These are phyloP conservation scores for Sebastes umbrosus DNA, from an alignment of 2,797 vertebrate genomes.

Conservation along the genomic window DNA sequence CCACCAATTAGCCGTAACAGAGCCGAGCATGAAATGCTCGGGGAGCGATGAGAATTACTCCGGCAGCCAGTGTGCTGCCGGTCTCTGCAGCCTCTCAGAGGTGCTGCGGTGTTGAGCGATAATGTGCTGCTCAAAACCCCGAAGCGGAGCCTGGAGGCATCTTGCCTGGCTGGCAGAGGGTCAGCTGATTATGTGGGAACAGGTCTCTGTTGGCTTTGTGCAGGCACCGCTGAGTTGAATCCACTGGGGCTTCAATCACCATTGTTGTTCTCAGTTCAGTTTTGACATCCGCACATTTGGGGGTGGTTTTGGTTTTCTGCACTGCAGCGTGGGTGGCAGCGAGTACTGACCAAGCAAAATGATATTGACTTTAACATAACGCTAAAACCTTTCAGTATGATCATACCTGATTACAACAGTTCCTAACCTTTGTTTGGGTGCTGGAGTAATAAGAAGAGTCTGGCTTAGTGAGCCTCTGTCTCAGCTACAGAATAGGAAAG, in stretches of 20 bases:
- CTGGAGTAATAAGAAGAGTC: background rate
- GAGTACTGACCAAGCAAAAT: background rate
- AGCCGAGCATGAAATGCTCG: conserved; percentile 59
- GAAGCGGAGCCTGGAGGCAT: conserved; percentile 47
- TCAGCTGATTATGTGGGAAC: conserved; percentile 63
- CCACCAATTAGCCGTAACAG: conserved; percentile 79
- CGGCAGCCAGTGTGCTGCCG: conserved; percentile 21
- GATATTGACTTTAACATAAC: background rate
- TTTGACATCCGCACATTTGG: conserved; percentile 53
- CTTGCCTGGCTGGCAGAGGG: conserved; percentile 63
- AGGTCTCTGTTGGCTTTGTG: conserved; percentile 51
- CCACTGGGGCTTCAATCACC: conserved; percentile 32
- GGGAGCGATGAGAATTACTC: conserved; percentile 38
- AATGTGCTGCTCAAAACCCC: conserved; percentile 50
- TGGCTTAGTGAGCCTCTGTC: background rate
- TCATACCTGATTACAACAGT: background rate
- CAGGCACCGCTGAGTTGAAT: conserved; percentile 29
- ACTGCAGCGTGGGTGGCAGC: conserved; percentile 35
- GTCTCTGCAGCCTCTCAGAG: conserved; percentile 24
- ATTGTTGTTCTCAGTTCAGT: conserved; percentile 51
- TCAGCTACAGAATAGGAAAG: background rate
- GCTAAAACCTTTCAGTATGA: background rate
- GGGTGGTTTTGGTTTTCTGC: conserved; percentile 35
- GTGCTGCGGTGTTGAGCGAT: conserved; percentile 34
- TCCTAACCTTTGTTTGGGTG: background rate